phyloP scores from a whole-genome alignment of 2,113 vertebrate genomes.

The Murina feae region DNA sequence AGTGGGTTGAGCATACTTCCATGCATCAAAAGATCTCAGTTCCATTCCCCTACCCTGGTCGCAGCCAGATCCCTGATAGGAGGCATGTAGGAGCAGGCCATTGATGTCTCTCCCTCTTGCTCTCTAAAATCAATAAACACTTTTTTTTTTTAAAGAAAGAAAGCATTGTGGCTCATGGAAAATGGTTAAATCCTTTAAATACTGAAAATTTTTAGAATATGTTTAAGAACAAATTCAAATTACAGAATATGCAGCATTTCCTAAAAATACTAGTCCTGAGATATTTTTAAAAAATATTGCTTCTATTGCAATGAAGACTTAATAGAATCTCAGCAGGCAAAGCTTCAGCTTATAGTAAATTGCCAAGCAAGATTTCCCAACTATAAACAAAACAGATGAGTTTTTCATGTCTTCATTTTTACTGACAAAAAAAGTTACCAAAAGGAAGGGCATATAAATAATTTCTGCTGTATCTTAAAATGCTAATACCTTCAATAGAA shows the following conservation, averaged over 20 bases:
- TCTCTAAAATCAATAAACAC: too few species aligned
- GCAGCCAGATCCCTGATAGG: too few species aligned
- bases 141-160: neutral
- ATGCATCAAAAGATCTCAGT: too few species aligned
- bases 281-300: neutral
- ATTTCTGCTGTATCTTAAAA: neutral
- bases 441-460: constrained; percentile 2
- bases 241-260: neutral
- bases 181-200: constrained; percentile 12
- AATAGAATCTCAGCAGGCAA: neutral
- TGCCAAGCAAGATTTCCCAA: neutral
- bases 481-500: constrained; percentile 20
- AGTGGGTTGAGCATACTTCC: too few species aligned
- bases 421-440: constrained; percentile 1
- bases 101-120: too few species aligned
- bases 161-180: neutral
- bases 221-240: neutral
- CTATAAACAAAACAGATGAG: constrained; percentile 1
- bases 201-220: neutral
- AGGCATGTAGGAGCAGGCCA: too few species aligned
- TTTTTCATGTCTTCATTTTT: neutral
- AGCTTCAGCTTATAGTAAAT: neutral
- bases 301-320: neutral
- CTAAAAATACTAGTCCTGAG: neutral
- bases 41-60: too few species aligned